Evolutionary conservation across 2,797 vertebrate species (phyloP).

Genomic region (Siniperca scherzeri): DNA sequence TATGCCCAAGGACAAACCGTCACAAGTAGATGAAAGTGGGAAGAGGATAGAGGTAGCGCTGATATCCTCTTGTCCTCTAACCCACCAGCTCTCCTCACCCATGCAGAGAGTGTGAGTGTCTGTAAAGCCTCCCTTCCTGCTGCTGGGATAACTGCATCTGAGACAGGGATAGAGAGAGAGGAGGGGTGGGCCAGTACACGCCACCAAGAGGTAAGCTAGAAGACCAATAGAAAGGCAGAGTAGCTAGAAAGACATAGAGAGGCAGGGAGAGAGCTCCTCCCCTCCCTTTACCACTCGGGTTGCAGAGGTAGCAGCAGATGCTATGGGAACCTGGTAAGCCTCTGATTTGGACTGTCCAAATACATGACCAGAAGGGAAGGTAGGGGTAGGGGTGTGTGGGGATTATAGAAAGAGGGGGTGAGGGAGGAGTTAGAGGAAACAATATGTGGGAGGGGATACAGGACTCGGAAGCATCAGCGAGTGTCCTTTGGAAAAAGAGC

Average conservation of each 20-base stretch:
- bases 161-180: constrained; percentile 57
- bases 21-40: constrained; percentile 13
- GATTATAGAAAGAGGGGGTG: constrained; percentile 76
- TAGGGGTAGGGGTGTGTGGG: constrained; percentile 36
- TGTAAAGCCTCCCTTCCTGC: constrained; percentile 61
- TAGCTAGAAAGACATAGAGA: constrained; percentile 53
- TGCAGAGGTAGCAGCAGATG: constrained; percentile 71
- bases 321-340: constrained; percentile 68
- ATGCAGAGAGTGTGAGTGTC: constrained; percentile 48
- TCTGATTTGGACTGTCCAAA: constrained; percentile 73
- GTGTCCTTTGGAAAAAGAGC: constrained; percentile 77
- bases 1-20: constrained; percentile 73
- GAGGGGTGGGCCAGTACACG: constrained; percentile 52
- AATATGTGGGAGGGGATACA: constrained; percentile 59
- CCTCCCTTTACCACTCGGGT: constrained; percentile 46
- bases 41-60: constrained; percentile 36
- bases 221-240: constrained; percentile 64
- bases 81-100: constrained; percentile 47
- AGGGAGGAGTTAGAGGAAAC: constrained; percentile 43
- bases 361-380: constrained; percentile 26
- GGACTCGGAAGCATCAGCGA: constrained; percentile 82
- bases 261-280: constrained; percentile 61
- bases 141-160: constrained; percentile 74
- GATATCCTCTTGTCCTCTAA: constrained; percentile 54
- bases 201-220: constrained; percentile 70